Evolutionary conservation across 2,113 vertebrate genomes (phyloP).

Genomic region (Amphilophus citrinellus): DNA sequence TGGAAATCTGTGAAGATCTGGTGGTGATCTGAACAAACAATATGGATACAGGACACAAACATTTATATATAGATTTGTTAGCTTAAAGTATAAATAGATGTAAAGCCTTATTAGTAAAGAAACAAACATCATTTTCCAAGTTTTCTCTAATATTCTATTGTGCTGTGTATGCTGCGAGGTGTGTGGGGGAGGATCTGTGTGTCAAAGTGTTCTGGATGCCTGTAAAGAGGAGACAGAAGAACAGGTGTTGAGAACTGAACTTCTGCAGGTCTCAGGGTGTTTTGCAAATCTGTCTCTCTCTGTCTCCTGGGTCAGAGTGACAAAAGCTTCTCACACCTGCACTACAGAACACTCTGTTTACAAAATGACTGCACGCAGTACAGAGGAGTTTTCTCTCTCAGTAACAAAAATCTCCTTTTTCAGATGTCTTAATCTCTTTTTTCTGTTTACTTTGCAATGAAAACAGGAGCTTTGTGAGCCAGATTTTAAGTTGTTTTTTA

Average conservation of each 20-base stretch:
- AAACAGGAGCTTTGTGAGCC: not conserved
- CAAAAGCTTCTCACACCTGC: conserved; percentile 37
- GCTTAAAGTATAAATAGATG: too few relatives aligned
- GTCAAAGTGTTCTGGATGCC: not conserved
- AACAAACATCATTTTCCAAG: not conserved
- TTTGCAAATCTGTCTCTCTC: not conserved
- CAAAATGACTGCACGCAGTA: not conserved
- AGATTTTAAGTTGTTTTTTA: not conserved
- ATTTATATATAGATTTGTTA: too few relatives aligned
- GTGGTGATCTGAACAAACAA: too few relatives aligned
- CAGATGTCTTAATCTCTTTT: not conserved
- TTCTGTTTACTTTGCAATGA: not conserved
- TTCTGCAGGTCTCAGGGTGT: not conserved
- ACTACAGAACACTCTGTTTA: conserved; percentile 8
- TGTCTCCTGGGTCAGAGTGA: conserved; percentile 34
- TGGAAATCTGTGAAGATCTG: too few relatives aligned
- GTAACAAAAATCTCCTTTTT: not conserved
- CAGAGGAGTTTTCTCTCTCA: not conserved
- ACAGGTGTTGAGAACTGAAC: conserved; percentile 9
- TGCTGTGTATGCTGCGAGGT: conserved; percentile 4
- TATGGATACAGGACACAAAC: too few relatives aligned
- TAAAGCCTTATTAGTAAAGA: not conserved
- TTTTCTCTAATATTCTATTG: not conserved
- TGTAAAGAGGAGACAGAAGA: not conserved
- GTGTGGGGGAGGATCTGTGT: not conserved